These are phyloP conservation scores for Neodiprion lecontei DNA, from an alignment of 1,140 invertebrate species.

Conservation along the genomic window DNA sequence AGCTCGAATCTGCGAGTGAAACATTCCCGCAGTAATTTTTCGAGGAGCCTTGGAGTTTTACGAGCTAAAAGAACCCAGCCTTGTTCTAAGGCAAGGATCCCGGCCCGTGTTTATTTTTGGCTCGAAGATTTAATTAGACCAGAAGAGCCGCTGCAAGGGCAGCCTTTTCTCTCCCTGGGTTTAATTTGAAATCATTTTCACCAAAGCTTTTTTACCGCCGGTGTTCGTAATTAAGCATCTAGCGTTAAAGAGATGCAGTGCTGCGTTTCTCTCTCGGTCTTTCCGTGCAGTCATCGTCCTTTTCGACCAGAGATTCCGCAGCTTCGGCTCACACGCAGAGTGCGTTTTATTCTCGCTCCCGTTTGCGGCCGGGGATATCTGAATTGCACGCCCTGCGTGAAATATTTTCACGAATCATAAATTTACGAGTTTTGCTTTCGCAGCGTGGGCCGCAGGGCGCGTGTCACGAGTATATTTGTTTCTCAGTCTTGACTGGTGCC, in stretches of 20 bases:
- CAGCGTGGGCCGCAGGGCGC: neutral
- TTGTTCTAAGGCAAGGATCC: conserved; percentile 9
- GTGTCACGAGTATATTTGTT: conserved; percentile 7
- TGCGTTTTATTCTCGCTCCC: conserved; percentile 27
- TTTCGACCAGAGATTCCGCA: conserved; percentile 2
- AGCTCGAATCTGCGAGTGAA: neutral
- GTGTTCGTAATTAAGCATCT: conserved; percentile 42
- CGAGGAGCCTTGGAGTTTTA: neutral
- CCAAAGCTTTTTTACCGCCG: conserved; percentile 39
- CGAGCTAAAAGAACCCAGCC: neutral
- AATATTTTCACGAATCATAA: conserved; percentile 52
- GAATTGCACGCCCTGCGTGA: conserved; percentile 46
- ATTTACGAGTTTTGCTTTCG: conserved; percentile 34
- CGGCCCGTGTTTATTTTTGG: conserved; percentile 39
- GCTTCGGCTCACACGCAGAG: too few species aligned
- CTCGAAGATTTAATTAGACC: conserved; percentile 53
- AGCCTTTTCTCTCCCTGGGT: conserved; percentile 20
- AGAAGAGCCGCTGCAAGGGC: conserved; percentile 29
- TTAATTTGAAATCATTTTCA: conserved; percentile 52
- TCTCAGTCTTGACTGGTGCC: neutral
- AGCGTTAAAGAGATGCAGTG: conserved; percentile 24
- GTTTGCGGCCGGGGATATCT: conserved; percentile 41
- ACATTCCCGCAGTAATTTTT: conserved; percentile 4
- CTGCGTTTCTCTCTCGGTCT: conserved; percentile 27
- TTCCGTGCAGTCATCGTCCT: neutral